Evolutionary conservation across 2,797 vertebrate species (phyloP).

Genomic region (Coluber constrictor): DNA sequence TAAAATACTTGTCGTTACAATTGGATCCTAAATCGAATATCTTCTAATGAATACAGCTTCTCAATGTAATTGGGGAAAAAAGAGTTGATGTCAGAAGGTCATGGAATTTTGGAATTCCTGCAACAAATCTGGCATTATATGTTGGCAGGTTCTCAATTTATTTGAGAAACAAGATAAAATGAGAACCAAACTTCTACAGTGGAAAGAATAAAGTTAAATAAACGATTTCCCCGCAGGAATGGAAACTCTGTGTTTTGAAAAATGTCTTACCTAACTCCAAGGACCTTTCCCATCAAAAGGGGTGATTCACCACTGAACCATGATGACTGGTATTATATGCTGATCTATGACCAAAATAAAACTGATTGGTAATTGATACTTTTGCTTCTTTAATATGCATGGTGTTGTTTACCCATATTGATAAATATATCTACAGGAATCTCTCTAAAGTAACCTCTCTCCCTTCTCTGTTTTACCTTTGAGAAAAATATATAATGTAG

Average conservation of each 20-base stretch:
- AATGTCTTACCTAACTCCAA: not conserved
- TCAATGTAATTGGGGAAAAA: too few species aligned
- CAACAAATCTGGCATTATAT: not conserved
- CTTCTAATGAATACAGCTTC: not conserved
- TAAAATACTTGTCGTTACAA: rapidly evolving
- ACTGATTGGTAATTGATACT: not conserved
- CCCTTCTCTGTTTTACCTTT: not conserved
- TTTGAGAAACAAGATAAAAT: not conserved
- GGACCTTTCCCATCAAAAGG: not conserved
- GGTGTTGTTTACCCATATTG: not conserved
- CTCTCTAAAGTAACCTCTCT: not conserved
- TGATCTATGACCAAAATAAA: not conserved
- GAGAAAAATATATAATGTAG: not conserved
- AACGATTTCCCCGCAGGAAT: not conserved
- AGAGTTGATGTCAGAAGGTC: not conserved
- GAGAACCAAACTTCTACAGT: not conserved
- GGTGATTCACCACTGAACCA: not conserved
- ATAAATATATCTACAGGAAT: not conserved
- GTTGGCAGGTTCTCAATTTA: not conserved
- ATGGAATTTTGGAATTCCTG: not conserved
- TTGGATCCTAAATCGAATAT: not conserved
- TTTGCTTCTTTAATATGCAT: not conserved
- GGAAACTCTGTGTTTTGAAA: not conserved
- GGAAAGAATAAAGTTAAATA: not conserved
- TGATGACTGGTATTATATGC: not conserved